These are phyloP conservation scores for Anabas testudineus DNA, from an alignment of 2,797 vertebrate genomes.

Conservation along the genomic window DNA sequence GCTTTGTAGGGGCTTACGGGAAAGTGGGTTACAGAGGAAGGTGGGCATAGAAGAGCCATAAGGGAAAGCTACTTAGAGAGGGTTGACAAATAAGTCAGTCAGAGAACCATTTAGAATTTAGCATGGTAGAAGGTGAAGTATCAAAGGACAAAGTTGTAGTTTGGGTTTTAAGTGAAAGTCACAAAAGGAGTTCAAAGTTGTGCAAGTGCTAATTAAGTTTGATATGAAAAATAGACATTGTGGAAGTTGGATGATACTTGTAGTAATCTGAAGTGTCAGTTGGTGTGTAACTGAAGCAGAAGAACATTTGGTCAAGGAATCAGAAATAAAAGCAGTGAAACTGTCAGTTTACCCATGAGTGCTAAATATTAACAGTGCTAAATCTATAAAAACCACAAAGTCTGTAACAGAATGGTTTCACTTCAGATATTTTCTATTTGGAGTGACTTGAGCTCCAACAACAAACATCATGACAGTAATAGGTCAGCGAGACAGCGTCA, in stretches of 20 bases:
- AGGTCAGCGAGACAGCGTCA: slow-evolving; percentile 20
- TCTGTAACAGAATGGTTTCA: not conserved
- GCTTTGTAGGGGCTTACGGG: slow-evolving; percentile 38
- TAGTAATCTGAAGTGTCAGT: not conserved
- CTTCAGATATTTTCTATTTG: not conserved
- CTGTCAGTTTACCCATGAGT: too few species aligned
- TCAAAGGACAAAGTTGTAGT: too few species aligned
- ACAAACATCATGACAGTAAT: slow-evolving; percentile 15
- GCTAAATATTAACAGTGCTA: too few species aligned
- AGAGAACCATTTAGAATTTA: slow-evolving; percentile 14
- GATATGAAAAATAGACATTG: too few species aligned
- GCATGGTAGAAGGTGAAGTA: too few species aligned
- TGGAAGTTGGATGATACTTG: too few species aligned
- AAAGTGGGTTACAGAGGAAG: slow-evolving; percentile 71
- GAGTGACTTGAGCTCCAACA: not conserved
- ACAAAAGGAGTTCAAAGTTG: too few species aligned
- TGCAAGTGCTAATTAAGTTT: too few species aligned
- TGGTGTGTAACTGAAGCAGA: too few species aligned
- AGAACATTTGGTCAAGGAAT: too few species aligned
- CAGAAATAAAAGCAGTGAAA: too few species aligned
- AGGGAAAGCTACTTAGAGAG: slow-evolving; percentile 31
- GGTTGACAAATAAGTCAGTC: slow-evolving; percentile 43
- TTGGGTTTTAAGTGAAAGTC: not conserved
- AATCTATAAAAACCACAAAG: not conserved
- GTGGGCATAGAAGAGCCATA: slow-evolving; percentile 6